A percentile compares a stretch with the other conserved stretches of the same genome.
phyloP scores from a whole-genome alignment of 2,113 vertebrate genomes.

The Electrona antarctica region DNA sequence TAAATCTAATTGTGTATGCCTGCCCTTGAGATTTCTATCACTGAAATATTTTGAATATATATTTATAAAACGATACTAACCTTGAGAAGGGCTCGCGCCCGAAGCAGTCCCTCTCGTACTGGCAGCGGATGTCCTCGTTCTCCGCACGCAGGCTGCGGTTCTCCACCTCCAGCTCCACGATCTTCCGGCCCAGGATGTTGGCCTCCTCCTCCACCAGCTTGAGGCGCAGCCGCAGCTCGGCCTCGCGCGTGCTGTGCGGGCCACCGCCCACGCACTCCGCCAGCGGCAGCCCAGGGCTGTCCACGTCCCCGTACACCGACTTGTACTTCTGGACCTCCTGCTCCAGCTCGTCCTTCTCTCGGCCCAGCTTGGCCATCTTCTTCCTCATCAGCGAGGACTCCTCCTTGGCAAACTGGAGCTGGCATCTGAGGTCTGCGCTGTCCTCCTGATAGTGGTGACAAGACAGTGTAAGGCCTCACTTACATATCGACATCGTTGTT shows the following conservation, averaged over 20 bases:
- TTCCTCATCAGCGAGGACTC: constrained; percentile 94
- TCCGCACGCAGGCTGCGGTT: constrained; percentile 95
- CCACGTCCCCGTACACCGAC: constrained; percentile 92
- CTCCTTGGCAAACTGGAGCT: constrained; percentile 98
- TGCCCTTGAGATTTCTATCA: no score
- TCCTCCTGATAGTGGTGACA: constrained; percentile 84
- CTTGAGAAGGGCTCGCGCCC: constrained; percentile 84
- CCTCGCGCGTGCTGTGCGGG: constrained; percentile 93
- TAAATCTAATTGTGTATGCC: no score
- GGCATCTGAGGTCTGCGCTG: constrained; percentile 94
- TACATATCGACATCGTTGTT: no score
- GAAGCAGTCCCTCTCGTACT: constrained; percentile 89
- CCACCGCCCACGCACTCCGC: constrained; percentile 87
- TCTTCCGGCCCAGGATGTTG: constrained; percentile 95
- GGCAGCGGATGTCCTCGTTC: constrained; percentile 92
- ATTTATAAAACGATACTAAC: no score
- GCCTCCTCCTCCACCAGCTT: constrained; percentile 97
- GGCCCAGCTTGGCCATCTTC: constrained; percentile 95
- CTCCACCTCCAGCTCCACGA: constrained; percentile 97
- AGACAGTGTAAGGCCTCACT: neutral
- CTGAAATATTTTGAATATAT: no score
- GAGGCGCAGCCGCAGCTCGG: constrained; percentile 92
- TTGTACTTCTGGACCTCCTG: constrained; percentile 97
- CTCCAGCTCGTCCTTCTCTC: constrained; percentile 93
- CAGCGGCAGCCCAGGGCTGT: constrained; percentile 86